phyloP scores from a whole-genome alignment of 2,113 vertebrate genomes.

The Argyrosomus japonicus region DNA sequence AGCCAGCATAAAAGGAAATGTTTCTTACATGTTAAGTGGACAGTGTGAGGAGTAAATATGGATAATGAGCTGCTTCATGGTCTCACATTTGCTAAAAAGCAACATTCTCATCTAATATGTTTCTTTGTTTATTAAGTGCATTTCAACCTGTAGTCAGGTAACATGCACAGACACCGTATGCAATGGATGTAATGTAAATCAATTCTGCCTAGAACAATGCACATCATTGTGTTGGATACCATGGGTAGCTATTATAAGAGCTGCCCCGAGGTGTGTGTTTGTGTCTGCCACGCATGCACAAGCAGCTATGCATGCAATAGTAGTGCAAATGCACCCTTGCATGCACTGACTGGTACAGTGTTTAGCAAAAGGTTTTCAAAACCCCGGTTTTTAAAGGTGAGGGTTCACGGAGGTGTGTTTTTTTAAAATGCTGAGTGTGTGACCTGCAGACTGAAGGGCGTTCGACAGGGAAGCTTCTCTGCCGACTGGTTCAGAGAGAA shows the following conservation, averaged over 20 bases:
- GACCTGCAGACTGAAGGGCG: slow-evolving; percentile 59
- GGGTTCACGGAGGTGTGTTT: slow-evolving; percentile 51
- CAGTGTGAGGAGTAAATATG: not conserved
- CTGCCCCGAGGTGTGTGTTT: slow-evolving; percentile 49
- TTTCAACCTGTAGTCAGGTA: slow-evolving; percentile 17
- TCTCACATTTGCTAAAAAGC: not conserved
- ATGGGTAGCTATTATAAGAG: slow-evolving; percentile 56
- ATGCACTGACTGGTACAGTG: slow-evolving; percentile 7
- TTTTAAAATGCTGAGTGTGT: slow-evolving; percentile 57
- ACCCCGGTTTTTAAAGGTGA: slow-evolving; percentile 44
- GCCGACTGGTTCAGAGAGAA: slow-evolving; percentile 45
- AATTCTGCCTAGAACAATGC: slow-evolving; percentile 22
- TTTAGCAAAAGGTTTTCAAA: slow-evolving; percentile 12
- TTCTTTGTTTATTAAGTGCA: not conserved
- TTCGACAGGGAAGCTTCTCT: slow-evolving; percentile 58
- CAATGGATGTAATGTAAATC: slow-evolving; percentile 20
- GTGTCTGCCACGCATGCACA: slow-evolving; percentile 48
- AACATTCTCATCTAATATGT: not conserved
- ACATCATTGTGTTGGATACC: slow-evolving; percentile 34
- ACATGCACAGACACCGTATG: not conserved
- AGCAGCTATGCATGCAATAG: slow-evolving; percentile 27
- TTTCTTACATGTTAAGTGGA: not conserved
- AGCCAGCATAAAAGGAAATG: slow-evolving; percentile 1
- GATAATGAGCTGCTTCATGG: not conserved
- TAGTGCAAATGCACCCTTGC: slow-evolving; percentile 41